Evolutionary conservation across 2,888 invertebrate genomes (phyloP).

Genomic region (Polydrusus tereticollis): DNA sequence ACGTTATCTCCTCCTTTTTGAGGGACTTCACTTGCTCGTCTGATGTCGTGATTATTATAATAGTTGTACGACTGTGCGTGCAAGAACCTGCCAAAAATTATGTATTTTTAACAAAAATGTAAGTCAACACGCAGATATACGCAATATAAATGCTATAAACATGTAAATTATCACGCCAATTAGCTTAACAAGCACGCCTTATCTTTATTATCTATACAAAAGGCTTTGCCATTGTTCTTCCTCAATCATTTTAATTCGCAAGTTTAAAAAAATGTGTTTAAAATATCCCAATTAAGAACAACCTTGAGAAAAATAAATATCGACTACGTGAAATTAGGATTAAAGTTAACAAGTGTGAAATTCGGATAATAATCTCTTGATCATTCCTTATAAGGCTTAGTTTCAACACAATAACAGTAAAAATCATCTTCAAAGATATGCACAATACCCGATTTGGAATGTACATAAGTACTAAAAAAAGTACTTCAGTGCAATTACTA

Average conservation of each 20-base stretch:
- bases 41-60: no score
- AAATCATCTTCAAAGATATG: background rate
- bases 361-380: background rate
- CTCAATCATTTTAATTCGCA: background rate
- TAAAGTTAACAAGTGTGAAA: background rate
- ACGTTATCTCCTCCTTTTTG: no score
- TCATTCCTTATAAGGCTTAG: background rate
- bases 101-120: no score
- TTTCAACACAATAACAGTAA: background rate
- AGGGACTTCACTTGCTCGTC: no score
- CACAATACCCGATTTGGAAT: background rate
- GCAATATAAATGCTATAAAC: no score
- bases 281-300: slow-evolving; percentile 1
- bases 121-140: no score
- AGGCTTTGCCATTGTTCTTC: background rate
- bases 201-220: background rate
- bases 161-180: no score
- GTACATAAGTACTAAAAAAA: background rate
- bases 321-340: slow-evolving; percentile 2
- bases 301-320: background rate
- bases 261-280: background rate
- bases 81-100: no score
- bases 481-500: background rate
- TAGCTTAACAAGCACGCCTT: no score
- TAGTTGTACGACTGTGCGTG: no score